phyloP scores from a whole-genome alignment of 1,140 invertebrate species.

The Drosophila ananassae region DNA sequence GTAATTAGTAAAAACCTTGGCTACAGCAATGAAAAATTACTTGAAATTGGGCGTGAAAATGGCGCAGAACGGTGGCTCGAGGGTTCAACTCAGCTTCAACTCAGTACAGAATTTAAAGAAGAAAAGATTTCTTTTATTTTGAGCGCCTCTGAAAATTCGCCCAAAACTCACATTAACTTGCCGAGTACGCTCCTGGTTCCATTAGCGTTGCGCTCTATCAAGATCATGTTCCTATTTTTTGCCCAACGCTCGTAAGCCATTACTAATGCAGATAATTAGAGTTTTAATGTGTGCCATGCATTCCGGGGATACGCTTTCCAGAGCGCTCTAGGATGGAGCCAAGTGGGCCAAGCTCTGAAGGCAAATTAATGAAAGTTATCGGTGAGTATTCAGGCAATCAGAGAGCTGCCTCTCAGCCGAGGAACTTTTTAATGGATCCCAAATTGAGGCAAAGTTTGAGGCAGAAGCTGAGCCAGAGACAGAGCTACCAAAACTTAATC shows the following conservation, averaged over 20 bases:
- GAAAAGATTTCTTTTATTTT: not conserved
- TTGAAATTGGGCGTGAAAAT: slow-evolving; percentile 71
- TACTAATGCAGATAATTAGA: slow-evolving; percentile 53
- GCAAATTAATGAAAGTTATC: slow-evolving; percentile 52
- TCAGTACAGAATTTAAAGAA: slow-evolving; percentile 8
- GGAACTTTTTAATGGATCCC: slow-evolving; percentile 53
- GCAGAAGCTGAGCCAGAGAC: slow-evolving; percentile 3
- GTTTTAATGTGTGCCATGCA: slow-evolving; percentile 43
- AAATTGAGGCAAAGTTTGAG: slow-evolving; percentile 43
- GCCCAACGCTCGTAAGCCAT: slow-evolving; percentile 35
- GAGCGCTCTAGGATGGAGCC: not conserved
- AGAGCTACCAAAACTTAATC: slow-evolving; percentile 38
- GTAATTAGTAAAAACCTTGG: slow-evolving; percentile 73
- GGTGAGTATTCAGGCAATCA: slow-evolving; percentile 30
- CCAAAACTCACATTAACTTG: slow-evolving; percentile 31
- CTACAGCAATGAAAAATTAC: slow-evolving; percentile 72
- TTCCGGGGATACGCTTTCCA: not conserved
- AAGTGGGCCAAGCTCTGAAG: slow-evolving; percentile 1
- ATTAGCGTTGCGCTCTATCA: slow-evolving; percentile 40
- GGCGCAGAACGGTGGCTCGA: slow-evolving; percentile 20
- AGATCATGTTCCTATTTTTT: slow-evolving; percentile 42
- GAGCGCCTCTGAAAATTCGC: not conserved
- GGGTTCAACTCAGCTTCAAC: slow-evolving; percentile 1
- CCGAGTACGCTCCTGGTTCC: slow-evolving; percentile 18
- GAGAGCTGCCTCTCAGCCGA: slow-evolving; percentile 22